Evolutionary conservation across 2,888 invertebrate species (phyloP), one percentile per base, ranked within the genome.

Genomic region (Rotaria socialis): DNA sequence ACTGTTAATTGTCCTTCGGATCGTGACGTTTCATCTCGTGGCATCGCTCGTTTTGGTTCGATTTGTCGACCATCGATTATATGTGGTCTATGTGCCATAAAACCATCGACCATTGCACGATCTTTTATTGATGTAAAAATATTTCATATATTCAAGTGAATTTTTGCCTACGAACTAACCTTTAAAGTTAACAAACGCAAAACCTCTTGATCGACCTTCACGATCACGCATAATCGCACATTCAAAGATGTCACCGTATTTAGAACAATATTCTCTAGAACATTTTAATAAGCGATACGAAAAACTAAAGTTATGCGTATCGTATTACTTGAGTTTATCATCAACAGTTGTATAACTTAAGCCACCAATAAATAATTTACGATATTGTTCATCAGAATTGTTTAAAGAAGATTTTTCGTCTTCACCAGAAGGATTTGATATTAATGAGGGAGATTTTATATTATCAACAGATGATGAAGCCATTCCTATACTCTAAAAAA

Each of bases 171-270:
- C 5, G 22, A 19, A 55, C 55, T 6, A 55, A 55, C 55, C 55
- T 1, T 95, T 95, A 91, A 96, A 99, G 14, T 98, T 98, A 86
- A 99, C 96, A 90, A 99, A 99, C 8, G 98, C 99, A 92, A 99
- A 99, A 0, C 99, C 98, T 88, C 98, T 93, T 0, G 97, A 97
- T 87, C 97, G 58, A 84, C 84, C 84, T 35, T 85, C 84, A 43
- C 80, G 60, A 80, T 87, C 87, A 27, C 74, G 84, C 87, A 87
- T 87, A 35, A 87, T 86, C 24, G 85, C 86, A 86, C 84, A 86
- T 35, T 87, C 87, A 47, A 74, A 74, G n/a, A 87, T 41, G 27
- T 86, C 67, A 47, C 80, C 80, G n/a, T n/a, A 80, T 47, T 80
- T 80, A 0, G 24, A 43, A 24, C 80, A 80, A 80, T 80, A 80